Evolutionary conservation across 2,797 vertebrate species (phyloP).

Genomic region (Melanotaenia pygmaea): DNA sequence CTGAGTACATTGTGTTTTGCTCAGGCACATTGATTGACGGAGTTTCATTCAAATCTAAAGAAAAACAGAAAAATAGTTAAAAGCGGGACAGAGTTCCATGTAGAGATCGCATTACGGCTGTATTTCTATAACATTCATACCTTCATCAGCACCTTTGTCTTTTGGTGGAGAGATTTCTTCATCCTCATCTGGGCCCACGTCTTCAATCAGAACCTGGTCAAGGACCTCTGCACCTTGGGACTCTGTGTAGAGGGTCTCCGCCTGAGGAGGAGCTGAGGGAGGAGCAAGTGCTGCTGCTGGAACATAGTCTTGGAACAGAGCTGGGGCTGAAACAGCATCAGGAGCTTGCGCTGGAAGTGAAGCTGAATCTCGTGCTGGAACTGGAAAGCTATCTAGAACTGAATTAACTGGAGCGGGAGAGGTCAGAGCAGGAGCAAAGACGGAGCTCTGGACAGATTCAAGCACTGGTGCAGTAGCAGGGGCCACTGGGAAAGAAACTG

Average conservation of each 20-base stretch:
- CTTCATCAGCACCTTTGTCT: constrained; percentile 51
- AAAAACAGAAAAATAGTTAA: constrained; percentile 10
- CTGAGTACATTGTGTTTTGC: constrained; percentile 61
- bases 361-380: constrained; percentile 6
- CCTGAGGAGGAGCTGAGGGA: constrained; percentile 16
- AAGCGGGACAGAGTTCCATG: background rate
- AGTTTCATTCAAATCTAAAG: constrained; percentile 77
- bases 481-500: constrained; percentile 10
- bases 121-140: constrained; percentile 55
- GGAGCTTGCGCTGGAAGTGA: constrained; percentile 15
- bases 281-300: constrained; percentile 25
- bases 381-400: constrained; percentile 5
- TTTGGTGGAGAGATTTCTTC: constrained; percentile 46
- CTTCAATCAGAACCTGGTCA: constrained; percentile 76
- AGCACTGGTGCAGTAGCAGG: constrained; percentile 28
- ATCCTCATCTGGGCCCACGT: constrained; percentile 71
- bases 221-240: constrained; percentile 34
- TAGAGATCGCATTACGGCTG: background rate
- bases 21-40: constrained; percentile 54
- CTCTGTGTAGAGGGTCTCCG: constrained; percentile 43
- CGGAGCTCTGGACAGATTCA: constrained; percentile 21
- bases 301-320: constrained; percentile 19
- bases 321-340: constrained; percentile 2
- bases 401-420: constrained; percentile 13
- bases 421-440: constrained; percentile 21